These are phyloP conservation scores for Apodemus agrarius DNA, from an alignment of 2,797 vertebrate genomes.

Conservation along the genomic window DNA sequence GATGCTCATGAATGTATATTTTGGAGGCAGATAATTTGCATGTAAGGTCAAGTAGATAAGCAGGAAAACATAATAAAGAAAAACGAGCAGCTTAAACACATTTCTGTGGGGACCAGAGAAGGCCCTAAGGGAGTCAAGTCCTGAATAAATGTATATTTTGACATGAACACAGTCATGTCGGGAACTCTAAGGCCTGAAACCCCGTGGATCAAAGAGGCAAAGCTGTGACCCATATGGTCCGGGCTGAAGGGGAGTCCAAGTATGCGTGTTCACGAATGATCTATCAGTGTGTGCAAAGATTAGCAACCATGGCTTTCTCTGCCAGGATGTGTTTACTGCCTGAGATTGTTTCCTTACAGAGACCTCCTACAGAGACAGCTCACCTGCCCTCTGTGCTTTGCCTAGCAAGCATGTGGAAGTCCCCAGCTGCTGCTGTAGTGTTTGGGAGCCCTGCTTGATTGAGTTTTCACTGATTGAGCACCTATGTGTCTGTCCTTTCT, in stretches of 20 bases:
- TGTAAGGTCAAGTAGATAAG: not conserved
- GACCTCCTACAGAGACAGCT: not conserved
- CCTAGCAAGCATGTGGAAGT: not conserved
- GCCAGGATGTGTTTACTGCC: not conserved
- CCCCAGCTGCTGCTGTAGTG: not conserved
- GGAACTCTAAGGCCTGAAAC: not conserved
- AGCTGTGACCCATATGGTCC: not conserved
- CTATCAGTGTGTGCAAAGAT: not conserved
- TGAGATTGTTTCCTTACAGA: not conserved
- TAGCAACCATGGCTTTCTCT: not conserved
- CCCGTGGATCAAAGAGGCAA: too few species aligned
- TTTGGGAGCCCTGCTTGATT: not conserved
- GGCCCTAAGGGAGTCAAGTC: not conserved
- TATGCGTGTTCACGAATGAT: too few species aligned
- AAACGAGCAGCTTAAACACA: not conserved
- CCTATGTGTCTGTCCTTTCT: not conserved
- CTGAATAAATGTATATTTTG: not conserved
- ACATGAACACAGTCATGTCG: not conserved
- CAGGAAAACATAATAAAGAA: not conserved
- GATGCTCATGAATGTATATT: not conserved
- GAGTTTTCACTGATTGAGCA: too few species aligned
- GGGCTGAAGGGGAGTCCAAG: not conserved
- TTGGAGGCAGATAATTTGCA: not conserved
- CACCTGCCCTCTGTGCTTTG: too few species aligned
- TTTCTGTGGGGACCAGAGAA: not conserved